Evolutionary conservation across 2,113 vertebrate genomes (phyloP).

Genomic region (Centrocercus urophasianus): DNA sequence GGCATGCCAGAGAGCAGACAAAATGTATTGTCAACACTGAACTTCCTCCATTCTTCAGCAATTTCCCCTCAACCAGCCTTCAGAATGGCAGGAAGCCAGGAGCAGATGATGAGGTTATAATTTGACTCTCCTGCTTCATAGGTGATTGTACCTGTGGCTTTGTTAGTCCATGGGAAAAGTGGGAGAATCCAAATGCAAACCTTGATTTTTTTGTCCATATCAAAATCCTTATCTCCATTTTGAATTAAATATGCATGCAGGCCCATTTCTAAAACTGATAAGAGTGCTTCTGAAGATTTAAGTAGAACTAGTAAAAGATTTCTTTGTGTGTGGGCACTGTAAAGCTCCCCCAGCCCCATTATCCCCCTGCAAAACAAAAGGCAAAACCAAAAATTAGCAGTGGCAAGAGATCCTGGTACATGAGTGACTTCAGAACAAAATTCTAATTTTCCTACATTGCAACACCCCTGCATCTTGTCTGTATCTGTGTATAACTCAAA

Average conservation of each 20-base stretch:
- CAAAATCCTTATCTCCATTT: not conserved
- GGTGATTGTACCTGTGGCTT: not conserved
- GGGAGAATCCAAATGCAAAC: not conserved
- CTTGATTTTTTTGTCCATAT: not conserved
- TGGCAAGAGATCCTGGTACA: not conserved
- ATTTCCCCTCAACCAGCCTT: slow-evolving; percentile 18
- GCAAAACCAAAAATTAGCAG: not conserved
- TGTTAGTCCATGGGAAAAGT: not conserved
- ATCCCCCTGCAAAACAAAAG: not conserved
- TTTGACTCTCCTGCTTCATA: not conserved
- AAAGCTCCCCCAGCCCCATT: not conserved
- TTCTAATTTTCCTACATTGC: not conserved
- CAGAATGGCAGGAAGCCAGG: slow-evolving; percentile 6
- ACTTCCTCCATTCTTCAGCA: slow-evolving; percentile 39
- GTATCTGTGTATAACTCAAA: not conserved
- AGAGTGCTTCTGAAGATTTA: not conserved
- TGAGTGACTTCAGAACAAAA: not conserved
- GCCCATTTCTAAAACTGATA: not conserved
- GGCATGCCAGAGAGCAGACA: not conserved
- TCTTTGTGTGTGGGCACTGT: not conserved
- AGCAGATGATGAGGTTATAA: not conserved
- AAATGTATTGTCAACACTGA: slow-evolving; percentile 22
- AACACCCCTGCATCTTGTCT: not conserved
- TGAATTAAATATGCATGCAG: not conserved
- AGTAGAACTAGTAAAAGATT: not conserved